Conservation (phyloP, 2,113 vertebrate genomes). For the Hemibagrus wyckioides region DNA sequence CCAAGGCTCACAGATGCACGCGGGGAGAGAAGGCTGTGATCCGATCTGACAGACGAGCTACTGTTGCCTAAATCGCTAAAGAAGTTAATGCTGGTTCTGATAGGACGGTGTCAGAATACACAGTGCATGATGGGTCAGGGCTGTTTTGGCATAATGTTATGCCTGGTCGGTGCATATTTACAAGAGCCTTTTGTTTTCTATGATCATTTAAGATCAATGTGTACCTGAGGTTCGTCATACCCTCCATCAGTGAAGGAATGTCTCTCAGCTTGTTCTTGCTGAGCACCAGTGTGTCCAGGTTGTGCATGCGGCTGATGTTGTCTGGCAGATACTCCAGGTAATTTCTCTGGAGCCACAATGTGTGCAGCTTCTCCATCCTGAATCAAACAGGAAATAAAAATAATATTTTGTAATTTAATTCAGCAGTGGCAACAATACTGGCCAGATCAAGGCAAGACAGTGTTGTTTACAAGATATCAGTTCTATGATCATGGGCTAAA, state of each 20-base stretch:
- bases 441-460: neutral
- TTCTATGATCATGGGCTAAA: neutral
- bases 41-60: too few species aligned
- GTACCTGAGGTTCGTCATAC: constrained; percentile 85
- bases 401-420: neutral
- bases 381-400: constrained; percentile 30
- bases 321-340: constrained; percentile 83
- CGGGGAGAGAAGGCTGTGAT: too few species aligned
- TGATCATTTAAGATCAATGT: neutral
- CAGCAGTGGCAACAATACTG: neutral
- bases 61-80: too few species aligned
- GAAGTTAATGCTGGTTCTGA: too few species aligned
- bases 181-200: neutral
- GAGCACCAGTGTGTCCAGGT: constrained; percentile 88
- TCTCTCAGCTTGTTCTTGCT: constrained; percentile 83
- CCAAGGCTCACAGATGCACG: too few species aligned
- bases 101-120: too few species aligned
- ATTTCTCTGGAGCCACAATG: constrained; percentile 94
- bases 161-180: neutral
- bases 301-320: constrained; percentile 80
- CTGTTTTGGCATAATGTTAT: too few species aligned
- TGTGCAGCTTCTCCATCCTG: constrained; percentile 90
- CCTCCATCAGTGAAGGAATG: constrained; percentile 87
- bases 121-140: too few species aligned
- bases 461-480: neutral